Evolutionary conservation across 2,113 vertebrate genomes (phyloP), one percentile per base, ranked within the genome.

Genomic region (Epinephelus lanceolatus): DNA sequence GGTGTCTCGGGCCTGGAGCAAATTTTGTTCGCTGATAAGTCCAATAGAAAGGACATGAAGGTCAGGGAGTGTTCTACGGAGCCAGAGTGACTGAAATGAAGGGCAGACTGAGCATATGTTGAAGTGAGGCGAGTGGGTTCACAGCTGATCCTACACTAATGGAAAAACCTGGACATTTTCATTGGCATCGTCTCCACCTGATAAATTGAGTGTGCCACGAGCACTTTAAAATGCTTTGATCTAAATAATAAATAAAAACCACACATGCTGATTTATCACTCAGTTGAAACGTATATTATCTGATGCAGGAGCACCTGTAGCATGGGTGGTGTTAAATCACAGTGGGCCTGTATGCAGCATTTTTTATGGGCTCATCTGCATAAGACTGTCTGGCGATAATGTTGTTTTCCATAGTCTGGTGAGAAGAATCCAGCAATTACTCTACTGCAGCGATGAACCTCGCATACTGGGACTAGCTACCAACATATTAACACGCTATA

Each of bases 1-100:
- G 62, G 72, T 76, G 79, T 86, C 79, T 80, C 23, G 0, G 25
- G 83, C 81, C 81, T 61, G 52, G 37, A 74, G 85, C 72, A 71
- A 77, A 86, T 80, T 78, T 70, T 87, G 81, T 76, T 87, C 67
- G 62, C 59, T 87, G 80, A 89, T 85, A 89, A 88, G 59, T 84
- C 56, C 19, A 69, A 84, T 62, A 84, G 51, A 77, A 78, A 82
- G 66, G 66, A 91, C 76, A 81, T 66, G 47, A 42, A 91, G 88
- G 89, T 89, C 87, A 87, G 53, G 66, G 47, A 78, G 49, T 72
- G 68, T 85, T 90, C 51, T 68, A 67, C 83, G 66, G 51, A 84
- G 49, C 57, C 55, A n/a, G 23, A 59, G 45, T 53, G 67, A 77
- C 33, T 71, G 42, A 57, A 77, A 51, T 55, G 61, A 80, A 84